Evolutionary conservation across 2,888 invertebrate species (phyloP).

Genomic region (Microdon myrmicae): DNA sequence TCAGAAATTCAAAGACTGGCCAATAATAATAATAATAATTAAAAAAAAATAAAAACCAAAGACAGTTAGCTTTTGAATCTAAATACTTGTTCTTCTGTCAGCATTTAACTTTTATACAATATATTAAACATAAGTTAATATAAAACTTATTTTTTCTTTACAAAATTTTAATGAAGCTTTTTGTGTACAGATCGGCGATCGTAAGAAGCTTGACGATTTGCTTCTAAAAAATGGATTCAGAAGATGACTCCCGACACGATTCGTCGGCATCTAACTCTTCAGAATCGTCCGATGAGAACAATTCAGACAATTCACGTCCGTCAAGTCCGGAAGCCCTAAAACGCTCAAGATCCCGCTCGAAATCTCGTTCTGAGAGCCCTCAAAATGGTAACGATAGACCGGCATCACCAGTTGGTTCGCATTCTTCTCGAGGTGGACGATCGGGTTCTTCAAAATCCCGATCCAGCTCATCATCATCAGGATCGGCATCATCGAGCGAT

Average conservation of each 20-base stretch:
- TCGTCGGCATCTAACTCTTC: slow-evolving; percentile 66
- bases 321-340: slow-evolving; percentile 53
- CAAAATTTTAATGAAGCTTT: too few species aligned
- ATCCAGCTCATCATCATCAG: slow-evolving; percentile 59
- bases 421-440: slow-evolving; percentile 60
- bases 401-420: slow-evolving; percentile 59
- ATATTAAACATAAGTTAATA: too few species aligned
- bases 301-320: slow-evolving; percentile 63
- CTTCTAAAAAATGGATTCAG: slow-evolving; percentile 55
- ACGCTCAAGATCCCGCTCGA: slow-evolving; percentile 53
- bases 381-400: slow-evolving; percentile 54
- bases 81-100: too few species aligned
- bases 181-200: slow-evolving; percentile 35
- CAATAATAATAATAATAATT: too few species aligned
- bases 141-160: too few species aligned
- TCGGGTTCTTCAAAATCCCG: slow-evolving; percentile 58
- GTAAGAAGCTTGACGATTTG: slow-evolving; percentile 30
- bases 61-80: too few species aligned
- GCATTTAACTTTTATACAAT: too few species aligned
- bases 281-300: slow-evolving; percentile 67
- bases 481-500: slow-evolving; percentile 45
- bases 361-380: slow-evolving; percentile 18
- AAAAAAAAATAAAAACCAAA: too few species aligned
- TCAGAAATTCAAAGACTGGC: too few species aligned
- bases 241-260: slow-evolving; percentile 64